Evolutionary conservation across 2,888 invertebrate species (phyloP), one percentile per base, ranked within the genome.

Genomic region (Erebia palarica): DNA sequence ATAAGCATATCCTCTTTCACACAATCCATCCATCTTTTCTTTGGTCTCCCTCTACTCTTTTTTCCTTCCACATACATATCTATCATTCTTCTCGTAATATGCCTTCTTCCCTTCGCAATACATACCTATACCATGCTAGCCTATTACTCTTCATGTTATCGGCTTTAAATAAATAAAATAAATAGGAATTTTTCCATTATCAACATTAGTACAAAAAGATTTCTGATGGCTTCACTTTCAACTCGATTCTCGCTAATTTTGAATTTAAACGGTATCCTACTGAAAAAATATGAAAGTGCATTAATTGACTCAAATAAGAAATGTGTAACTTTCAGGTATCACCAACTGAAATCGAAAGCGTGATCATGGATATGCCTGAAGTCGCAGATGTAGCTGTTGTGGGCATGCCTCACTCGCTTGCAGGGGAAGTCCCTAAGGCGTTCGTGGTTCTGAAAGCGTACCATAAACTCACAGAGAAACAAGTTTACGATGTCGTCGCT

Each of bases 291-390:
- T 9, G 9, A 16, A 53, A 53, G 8, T 16, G 16, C 16, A n/a
- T n/a, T n/a, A n/a, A 53, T 16, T 53, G 16, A 16, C 9, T 16
- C 18, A 10, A 8, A 10, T 53, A 9, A 55, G 16, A 53, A 9
- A 55, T 55, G 55, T 55, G 3, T 18, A 53, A 53, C 16, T 63
- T 63, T 49, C 14, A 97, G 96, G 97, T 97, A 44, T 96, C 97
- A 0, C 97, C 97, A 27, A 97, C 97, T 2, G 97, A 98, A 89
- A 86, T 97, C 71, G 97, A 98, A 87, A 96, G 95, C 76, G 84
- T 97, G 8, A 94, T 97, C 58, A 93, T 96, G 84, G 95, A 96
- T 82, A 94, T 95, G 75, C 95, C 95, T 0, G 95, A 95, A 72
- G 95, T 97, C 13, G 94, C 94, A 0, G 97, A 97, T 82, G 96